Percentiles rank a stretch among this genome's conserved stretches.
Evolutionary conservation across 2,797 vertebrate species (phyloP).

Genomic region (Anisognathus igniventris): DNA sequence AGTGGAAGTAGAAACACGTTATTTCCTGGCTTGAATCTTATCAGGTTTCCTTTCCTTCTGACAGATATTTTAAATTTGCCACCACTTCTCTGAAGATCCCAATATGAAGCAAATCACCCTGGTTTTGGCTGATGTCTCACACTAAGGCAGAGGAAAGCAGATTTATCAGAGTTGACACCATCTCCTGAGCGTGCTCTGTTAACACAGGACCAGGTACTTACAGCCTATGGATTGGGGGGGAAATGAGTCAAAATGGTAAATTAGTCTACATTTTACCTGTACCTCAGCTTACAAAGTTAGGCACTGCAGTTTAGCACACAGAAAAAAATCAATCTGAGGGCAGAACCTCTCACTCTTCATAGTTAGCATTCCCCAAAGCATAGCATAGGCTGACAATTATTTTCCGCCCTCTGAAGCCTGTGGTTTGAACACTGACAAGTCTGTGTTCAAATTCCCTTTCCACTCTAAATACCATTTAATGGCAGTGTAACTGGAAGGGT

Average conservation of each 20-base stretch:
- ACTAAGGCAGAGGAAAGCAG: not conserved
- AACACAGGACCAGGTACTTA: not conserved
- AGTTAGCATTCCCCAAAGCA: not conserved
- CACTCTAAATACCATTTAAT: not conserved
- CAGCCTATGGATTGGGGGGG: accelerated
- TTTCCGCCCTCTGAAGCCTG: not conserved
- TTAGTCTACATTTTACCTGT: not conserved
- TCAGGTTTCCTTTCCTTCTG: not conserved
- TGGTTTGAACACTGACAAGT: not conserved
- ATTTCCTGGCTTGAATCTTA: not conserved
- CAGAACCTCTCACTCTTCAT: not conserved
- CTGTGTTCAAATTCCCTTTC: not conserved
- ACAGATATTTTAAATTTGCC: not conserved
- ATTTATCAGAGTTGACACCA: not conserved
- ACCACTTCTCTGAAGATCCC: not conserved
- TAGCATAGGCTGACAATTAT: not conserved
- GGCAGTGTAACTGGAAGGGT: not conserved
- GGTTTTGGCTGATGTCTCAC: not conserved
- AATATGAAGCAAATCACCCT: not conserved
- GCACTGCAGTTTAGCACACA: not conserved
- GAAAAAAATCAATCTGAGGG: not conserved
- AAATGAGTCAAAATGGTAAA: not conserved
- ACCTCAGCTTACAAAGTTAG: not conserved
- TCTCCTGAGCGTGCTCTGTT: not conserved
- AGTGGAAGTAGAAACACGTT: not conserved